Conservation (phyloP, 2,113 vertebrate genomes). For the Dicentrarchus labrax region DNA sequence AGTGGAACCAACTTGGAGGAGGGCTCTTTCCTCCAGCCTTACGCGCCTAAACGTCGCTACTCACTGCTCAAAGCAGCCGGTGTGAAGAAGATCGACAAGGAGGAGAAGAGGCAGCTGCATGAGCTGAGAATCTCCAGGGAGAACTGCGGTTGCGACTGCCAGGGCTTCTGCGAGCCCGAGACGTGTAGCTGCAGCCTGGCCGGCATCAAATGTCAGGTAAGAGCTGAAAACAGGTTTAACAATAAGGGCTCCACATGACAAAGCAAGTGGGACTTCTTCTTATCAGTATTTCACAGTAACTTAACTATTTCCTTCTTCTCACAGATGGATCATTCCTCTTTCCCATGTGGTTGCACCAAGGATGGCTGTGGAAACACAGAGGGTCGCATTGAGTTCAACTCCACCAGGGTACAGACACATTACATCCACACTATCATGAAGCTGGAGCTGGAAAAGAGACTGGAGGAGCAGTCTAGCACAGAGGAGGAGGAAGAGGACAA, state of each 20-base stretch:
- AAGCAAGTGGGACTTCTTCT: neutral
- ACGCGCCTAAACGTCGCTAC: constrained; percentile 89
- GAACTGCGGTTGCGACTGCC: constrained; percentile 94
- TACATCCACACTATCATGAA: constrained; percentile 97
- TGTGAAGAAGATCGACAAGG: constrained; percentile 94
- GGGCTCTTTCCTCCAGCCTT: constrained; percentile 91
- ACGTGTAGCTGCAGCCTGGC: constrained; percentile 95
- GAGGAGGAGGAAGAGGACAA: constrained; percentile 76
- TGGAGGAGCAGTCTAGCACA: constrained; percentile 82
- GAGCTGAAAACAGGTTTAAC: constrained; percentile 8
- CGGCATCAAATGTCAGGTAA: constrained; percentile 97
- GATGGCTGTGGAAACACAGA: constrained; percentile 93
- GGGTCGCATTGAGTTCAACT: constrained; percentile 96
- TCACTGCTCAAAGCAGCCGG: constrained; percentile 91
- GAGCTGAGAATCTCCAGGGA: constrained; percentile 92
- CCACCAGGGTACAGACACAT: constrained; percentile 93
- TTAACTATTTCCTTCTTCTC: neutral
- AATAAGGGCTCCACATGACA: neutral
- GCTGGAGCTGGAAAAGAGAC: constrained; percentile 91
- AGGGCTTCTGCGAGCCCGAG: constrained; percentile 94
- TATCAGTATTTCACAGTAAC: neutral
- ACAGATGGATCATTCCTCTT: constrained; percentile 97
- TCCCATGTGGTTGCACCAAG: constrained; percentile 95
- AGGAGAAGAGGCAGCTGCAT: constrained; percentile 94
- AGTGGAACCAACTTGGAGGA: constrained; percentile 86